Percentiles rank a stretch among this genome's conserved stretches.
phyloP scores from a whole-genome alignment of 2,113 vertebrate species.

The Turnix velox region DNA sequence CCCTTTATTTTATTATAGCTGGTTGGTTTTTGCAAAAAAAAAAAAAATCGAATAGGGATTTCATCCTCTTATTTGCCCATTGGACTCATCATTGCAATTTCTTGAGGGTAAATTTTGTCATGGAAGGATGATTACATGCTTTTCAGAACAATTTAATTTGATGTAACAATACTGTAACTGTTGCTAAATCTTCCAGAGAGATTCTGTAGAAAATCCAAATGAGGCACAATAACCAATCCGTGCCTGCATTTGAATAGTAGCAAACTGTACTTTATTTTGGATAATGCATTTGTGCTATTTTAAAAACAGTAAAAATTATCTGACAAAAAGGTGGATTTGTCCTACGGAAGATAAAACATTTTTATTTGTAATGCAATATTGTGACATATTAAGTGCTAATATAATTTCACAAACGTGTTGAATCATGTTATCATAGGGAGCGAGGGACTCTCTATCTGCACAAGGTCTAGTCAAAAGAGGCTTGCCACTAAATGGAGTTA shows the following conservation, averaged over 20 bases:
- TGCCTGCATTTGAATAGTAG: not conserved
- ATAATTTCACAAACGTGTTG: not conserved
- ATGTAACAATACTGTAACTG: constrained; percentile 33
- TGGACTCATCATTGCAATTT: constrained; percentile 16
- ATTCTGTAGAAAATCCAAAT: not conserved
- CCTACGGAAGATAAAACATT: not conserved
- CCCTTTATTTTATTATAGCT: not conserved
- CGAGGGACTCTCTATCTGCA: not conserved
- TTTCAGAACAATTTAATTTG: constrained; percentile 60
- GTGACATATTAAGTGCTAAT: not conserved
- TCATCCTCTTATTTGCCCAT: constrained; percentile 22
- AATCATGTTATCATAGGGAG: not conserved
- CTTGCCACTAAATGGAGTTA: constrained; percentile 36
- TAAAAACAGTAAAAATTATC: not conserved
- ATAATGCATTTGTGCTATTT: not conserved
- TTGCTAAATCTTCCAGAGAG: constrained; percentile 35
- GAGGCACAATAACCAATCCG: not conserved
- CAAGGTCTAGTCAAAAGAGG: constrained; percentile 15
- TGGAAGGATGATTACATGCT: constrained; percentile 42
- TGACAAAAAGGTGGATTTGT: not conserved
- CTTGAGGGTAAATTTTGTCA: constrained; percentile 50
- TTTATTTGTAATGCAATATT: constrained; percentile 3
- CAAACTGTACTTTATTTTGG: not conserved
- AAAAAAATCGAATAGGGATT: not conserved
- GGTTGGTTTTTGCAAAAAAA: not conserved